These are phyloP conservation scores for Drosophila nikananu DNA, from an alignment of 1,140 invertebrate genomes.

Conservation along the genomic window DNA sequence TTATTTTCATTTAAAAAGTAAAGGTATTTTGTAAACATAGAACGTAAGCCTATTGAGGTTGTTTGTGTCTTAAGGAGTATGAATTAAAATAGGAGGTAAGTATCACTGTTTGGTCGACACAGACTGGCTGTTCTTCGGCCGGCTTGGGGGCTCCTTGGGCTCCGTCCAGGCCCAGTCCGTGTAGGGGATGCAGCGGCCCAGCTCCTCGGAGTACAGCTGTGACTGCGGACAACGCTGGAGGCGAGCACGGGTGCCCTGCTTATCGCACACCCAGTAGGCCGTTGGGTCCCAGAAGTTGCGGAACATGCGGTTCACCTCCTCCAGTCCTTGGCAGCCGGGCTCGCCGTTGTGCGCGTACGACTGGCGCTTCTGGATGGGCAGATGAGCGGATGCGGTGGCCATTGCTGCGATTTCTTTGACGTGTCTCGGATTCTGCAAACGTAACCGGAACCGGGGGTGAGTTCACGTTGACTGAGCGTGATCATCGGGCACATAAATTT, in stretches of 20 bases:
- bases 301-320: conserved; percentile 79
- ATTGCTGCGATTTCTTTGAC: conserved; percentile 7
- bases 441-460: conserved; percentile 25
- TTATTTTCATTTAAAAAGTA: conserved; percentile 64
- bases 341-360: conserved; percentile 75
- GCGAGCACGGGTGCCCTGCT: conserved; percentile 68
- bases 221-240: conserved; percentile 68
- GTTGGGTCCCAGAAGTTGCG: conserved; percentile 84
- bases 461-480: conserved; percentile 25
- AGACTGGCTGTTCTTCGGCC: conserved; percentile 49
- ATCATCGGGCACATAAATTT: conserved; percentile 20
- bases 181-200: conserved; percentile 73
- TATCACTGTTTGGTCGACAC: conserved; percentile 22
- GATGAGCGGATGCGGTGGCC: conserved; percentile 55
- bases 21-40: conserved; percentile 68
- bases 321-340: conserved; percentile 76
- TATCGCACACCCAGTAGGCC: conserved; percentile 78
- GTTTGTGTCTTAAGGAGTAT: conserved; percentile 18
- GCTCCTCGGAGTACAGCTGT: conserved; percentile 73
- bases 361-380: conserved; percentile 70
- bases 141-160: conserved; percentile 76
- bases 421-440: conserved; percentile 18
- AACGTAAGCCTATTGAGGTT: conserved; percentile 46
- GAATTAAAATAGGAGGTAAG: conserved; percentile 24
- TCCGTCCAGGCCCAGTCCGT: conserved; percentile 79